Conservation (phyloP, 2,797 vertebrate genomes). For the Malacoraja senta region DNA sequence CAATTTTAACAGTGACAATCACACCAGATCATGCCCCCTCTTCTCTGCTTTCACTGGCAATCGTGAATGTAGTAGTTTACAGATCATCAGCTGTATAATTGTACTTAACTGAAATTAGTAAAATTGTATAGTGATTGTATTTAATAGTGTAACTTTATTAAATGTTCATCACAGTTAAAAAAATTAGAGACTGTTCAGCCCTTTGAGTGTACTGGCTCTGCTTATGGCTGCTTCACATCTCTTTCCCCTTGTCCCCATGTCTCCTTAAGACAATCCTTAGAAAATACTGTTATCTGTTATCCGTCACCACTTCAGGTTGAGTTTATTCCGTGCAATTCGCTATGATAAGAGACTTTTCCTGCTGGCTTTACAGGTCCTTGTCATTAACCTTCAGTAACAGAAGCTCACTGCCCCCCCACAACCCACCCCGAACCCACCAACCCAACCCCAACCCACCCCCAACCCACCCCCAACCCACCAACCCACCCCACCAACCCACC, state of each 20-base stretch:
- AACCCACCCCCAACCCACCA: too few relatives aligned
- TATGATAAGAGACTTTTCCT: neutral
- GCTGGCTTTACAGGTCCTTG: neutral
- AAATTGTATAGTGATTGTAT: too few relatives aligned
- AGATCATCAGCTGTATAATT: neutral
- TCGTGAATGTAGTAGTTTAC: neutral
- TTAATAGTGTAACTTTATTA: neutral
- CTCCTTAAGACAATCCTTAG: neutral
- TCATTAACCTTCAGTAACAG: too few relatives aligned
- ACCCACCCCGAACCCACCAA: too few relatives aligned
- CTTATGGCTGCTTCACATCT: neutral
- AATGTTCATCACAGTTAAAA: neutral
- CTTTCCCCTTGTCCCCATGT: neutral
- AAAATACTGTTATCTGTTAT: neutral
- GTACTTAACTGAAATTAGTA: too few relatives aligned
- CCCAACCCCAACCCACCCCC: too few relatives aligned
- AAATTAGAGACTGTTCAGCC: neutral
- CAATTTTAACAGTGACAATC: neutral
- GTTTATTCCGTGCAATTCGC: neutral
- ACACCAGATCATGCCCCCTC: neutral
- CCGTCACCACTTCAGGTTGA: neutral
- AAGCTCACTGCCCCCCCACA: too few relatives aligned
- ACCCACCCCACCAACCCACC: too few relatives aligned
- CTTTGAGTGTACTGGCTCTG: too few relatives aligned
- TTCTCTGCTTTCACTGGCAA: neutral